Evolutionary conservation across 2,888 invertebrate species (phyloP), one percentile per base, ranked within the genome.

Genomic region (Glyphotaelius pellucidus): DNA sequence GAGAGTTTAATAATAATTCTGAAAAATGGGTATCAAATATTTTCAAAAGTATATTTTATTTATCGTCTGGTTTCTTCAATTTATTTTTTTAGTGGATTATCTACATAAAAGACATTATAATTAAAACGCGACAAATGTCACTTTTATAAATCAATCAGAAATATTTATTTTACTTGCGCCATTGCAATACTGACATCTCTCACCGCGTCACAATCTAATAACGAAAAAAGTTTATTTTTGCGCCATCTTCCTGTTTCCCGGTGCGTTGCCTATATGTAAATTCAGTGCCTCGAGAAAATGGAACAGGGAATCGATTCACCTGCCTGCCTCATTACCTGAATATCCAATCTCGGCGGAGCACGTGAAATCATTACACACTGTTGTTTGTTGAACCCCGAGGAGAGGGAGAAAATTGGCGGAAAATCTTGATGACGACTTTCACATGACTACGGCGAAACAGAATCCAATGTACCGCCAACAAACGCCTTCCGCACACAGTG

Each of bases 251-350:
- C 52, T 52, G 52, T 52, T 52, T 52, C 5, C n/a, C n/a, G 67
- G 25, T 67, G 83, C 83, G 32, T 86, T 42, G 67, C 84, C 67
- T 67, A 84, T 67, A 90, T 90, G 90, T 84, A 90, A 90, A 90
- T 90, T 90, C 83, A 32, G 67, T 84, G 90, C 90, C 90, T 85
- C 30, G 30, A 42, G 84, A 84, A 85, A 90, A 90, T 90, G 67
- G 38, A 90, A 85, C 42, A 81, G 38, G 80, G 84, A 91, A 93
- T 93, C 87, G 91, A 79, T 91, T 89, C 90, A 91, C 89, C 91
- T 91, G 80, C 83, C 42, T 90, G 90, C 85, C 91, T 92, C 89
- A 89, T 86, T 91, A 91, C 84, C 90, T 87, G 87, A 88, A 91
- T 86, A 91, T 92, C 87, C 84, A 90, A 92, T 91, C 87, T 92